Base-by-base conservation (phyloP, 2,888 invertebrate species). In the Eilema caniola region DNA sequence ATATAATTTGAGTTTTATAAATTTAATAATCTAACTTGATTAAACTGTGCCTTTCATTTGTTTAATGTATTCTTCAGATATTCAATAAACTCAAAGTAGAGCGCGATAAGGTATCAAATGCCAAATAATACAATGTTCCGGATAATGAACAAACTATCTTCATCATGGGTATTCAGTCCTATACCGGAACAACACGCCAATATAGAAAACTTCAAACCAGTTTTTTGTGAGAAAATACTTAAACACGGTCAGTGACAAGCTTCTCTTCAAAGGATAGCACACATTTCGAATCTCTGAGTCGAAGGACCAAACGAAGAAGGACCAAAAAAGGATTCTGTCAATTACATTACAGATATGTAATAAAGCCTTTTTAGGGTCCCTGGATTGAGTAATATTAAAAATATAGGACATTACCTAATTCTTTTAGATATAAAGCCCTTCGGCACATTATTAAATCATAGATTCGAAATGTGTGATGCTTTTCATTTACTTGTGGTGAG, bases 221-320 rank as follows among this genome's bases (percentile, higher is more conserved):
- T 61, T 28, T 33, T 61, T 61, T 61, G 31, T 28, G 61, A 61
- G 31, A 31, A 41, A 41, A 62, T 41, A 62, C 23, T 41, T 41
- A 62, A 41, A 62, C 62, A 41, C 7, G 61, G 31, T n/a, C 14
- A 61, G n/a, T 61, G 20, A 14, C 41, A 59, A 59, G 59, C 25
- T 25, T 59, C 57, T 59, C 16, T 59, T 0, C 24, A 14, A 59
- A 59, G 24, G 25, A n/a, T 12, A 59, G 57, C 5, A 14, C 25
- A 24, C 24, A 14, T 59, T 59, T 23, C 4, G n/a, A 53, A 59
- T 59, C 24, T 25, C 31, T 61, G 33, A 53, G n/a, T 53, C n/a
- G n/a, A 61, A n/a, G 31, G 61, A 61, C 11, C n/a, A 61, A n/a
- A n/a, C 20, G n/a, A 16, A n/a, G 28, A 31, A 14, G 11, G n/a